Conservation (phyloP, 2,888 invertebrate species). For the Seira sanloemensis region DNA sequence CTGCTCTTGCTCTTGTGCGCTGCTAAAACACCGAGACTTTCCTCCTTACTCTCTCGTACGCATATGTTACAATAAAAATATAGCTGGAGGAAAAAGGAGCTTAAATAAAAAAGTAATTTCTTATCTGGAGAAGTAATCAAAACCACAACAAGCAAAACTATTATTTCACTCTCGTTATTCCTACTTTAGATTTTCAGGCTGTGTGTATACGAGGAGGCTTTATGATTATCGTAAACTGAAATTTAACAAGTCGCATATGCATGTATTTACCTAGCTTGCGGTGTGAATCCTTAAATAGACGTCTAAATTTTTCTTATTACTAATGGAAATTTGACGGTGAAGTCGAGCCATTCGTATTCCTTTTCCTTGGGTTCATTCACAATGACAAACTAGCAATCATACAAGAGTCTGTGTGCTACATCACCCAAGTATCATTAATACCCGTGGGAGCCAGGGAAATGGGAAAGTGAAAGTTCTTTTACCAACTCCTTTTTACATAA, state of each 20-base stretch:
- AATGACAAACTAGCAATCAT: not conserved
- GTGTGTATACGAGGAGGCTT: no score
- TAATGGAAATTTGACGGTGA: no score
- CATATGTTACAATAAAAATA: not conserved
- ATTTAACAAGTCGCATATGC: no score
- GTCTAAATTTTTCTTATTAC: no score
- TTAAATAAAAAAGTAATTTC: slow-evolving; percentile 49
- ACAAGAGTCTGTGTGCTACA: not conserved
- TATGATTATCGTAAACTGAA: no score
- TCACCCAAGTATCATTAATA: not conserved
- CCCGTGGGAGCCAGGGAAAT: slow-evolving; percentile 10
- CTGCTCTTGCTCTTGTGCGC: no score
- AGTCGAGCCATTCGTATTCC: not conserved
- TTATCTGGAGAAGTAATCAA: slow-evolving; percentile 37
- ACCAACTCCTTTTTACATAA: not conserved
- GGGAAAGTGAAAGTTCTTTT: slow-evolving; percentile 3
- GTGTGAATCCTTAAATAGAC: no score
- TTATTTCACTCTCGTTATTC: slow-evolving; percentile 3
- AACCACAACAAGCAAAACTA: slow-evolving; percentile 17
- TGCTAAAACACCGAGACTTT: no score
- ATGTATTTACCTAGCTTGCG: no score
- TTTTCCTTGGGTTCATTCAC: not conserved
- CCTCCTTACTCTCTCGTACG: no score
- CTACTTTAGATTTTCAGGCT: not conserved
- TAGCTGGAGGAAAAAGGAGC: slow-evolving; percentile 20